phyloP scores from a whole-genome alignment of 2,888 invertebrate genomes.

The Laspeyria flexula region DNA sequence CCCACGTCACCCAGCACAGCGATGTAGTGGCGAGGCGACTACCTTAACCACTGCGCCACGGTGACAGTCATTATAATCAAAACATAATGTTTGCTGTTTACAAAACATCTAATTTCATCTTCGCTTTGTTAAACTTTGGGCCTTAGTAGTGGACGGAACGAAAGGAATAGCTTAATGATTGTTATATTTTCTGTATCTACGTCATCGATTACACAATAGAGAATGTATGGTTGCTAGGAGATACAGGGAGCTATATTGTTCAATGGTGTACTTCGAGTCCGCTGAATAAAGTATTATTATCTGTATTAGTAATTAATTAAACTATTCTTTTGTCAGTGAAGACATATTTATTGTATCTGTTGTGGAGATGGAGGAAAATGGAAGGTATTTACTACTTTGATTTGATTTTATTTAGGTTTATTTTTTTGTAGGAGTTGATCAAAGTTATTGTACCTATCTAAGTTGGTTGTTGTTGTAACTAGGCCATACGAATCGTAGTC shows the following conservation, averaged over 20 bases:
- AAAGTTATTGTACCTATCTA: no score
- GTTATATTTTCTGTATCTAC: not conserved
- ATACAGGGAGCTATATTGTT: slow-evolving; percentile 12
- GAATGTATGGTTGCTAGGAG: slow-evolving; percentile 33
- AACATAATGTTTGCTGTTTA: no score
- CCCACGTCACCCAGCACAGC: no score
- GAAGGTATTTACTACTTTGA: slow-evolving; percentile 22
- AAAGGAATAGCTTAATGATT: not conserved
- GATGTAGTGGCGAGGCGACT: no score
- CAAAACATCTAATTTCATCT: no score
- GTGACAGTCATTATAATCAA: no score
- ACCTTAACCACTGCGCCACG: no score
- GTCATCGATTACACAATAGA: slow-evolving; percentile 31
- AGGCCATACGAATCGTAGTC: no score
- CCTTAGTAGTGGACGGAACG: not conserved
- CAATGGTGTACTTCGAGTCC: slow-evolving; percentile 8
- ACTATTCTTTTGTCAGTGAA: slow-evolving; percentile 3
- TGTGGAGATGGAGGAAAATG: slow-evolving; percentile 25
- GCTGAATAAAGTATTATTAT: slow-evolving; percentile 5
- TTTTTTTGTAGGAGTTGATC: not conserved
- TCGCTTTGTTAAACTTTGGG: no score
- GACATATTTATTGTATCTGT: slow-evolving; percentile 3
- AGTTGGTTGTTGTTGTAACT: no score
- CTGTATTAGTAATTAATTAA: slow-evolving; percentile 5
- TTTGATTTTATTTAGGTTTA: not conserved